phyloP scores from a whole-genome alignment of 2,888 invertebrate species.

The Ischnura elegans region DNA sequence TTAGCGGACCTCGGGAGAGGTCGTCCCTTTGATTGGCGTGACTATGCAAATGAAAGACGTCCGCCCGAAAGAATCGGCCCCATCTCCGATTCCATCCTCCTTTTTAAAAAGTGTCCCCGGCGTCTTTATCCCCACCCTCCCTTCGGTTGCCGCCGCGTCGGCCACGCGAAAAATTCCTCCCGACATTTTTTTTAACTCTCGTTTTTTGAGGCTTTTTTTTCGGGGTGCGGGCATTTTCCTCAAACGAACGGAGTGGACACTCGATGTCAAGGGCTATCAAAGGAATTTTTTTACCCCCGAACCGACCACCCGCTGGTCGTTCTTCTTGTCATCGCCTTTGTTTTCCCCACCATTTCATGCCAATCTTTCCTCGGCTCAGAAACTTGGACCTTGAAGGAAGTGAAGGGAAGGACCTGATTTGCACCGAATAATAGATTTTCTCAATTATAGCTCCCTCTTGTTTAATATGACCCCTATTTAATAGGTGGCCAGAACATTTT shows the following conservation, averaged over 20 bases:
- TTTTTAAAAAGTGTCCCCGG: not conserved
- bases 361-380: not conserved
- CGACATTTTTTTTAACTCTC: not conserved
- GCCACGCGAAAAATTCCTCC: not conserved
- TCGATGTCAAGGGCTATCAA: not conserved
- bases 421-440: too few species aligned
- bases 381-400: not conserved
- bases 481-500: too few species aligned
- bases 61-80: not conserved
- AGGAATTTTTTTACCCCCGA: not conserved
- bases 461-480: too few species aligned
- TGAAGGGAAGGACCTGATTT: not conserved
- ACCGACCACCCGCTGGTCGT: not conserved
- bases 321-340: not conserved
- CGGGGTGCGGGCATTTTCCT: not conserved
- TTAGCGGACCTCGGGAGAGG: not conserved
- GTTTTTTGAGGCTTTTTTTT: not conserved
- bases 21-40: slow-evolving; percentile 12
- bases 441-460: too few species aligned
- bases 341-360: not conserved
- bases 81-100: slow-evolving; percentile 32
- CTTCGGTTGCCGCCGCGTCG: not conserved
- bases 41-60: slow-evolving; percentile 27
- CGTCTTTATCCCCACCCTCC: not conserved
- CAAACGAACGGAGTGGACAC: not conserved